These are phyloP conservation scores for Plectropomus leopardus DNA, from an alignment of 2,113 vertebrate genomes.

Conservation along the genomic window DNA sequence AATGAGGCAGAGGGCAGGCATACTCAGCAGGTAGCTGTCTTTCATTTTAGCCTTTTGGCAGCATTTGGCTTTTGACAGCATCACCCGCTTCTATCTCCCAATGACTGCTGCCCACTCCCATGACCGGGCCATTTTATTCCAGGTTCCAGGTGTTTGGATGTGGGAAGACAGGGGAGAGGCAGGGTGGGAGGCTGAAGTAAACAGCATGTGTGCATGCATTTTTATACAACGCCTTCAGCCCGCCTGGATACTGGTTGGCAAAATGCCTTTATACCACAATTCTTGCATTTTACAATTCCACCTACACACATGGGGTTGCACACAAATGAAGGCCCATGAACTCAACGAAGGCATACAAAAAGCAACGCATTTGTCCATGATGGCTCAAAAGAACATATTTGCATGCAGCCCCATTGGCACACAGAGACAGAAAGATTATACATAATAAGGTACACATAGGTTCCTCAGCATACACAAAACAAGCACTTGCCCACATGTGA, in stretches of 20 bases:
- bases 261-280: slow-evolving; percentile 58
- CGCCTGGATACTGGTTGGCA: slow-evolving; percentile 67
- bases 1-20: slow-evolving; percentile 49
- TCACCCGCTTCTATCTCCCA: slow-evolving; percentile 29
- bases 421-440: background rate
- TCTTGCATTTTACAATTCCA: slow-evolving; percentile 71
- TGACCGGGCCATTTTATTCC: slow-evolving; percentile 54
- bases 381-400: slow-evolving; percentile 25
- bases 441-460: slow-evolving; percentile 1
- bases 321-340: slow-evolving; percentile 47
- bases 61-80: slow-evolving; percentile 54
- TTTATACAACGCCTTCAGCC: slow-evolving; percentile 77
- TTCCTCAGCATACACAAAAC: slow-evolving; percentile 4
- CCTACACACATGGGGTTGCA: slow-evolving; percentile 60
- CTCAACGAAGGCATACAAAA: slow-evolving; percentile 30
- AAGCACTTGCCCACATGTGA: background rate
- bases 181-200: slow-evolving; percentile 78
- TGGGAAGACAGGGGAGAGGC: slow-evolving; percentile 68
- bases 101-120: slow-evolving; percentile 60
- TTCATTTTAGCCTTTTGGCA: slow-evolving; percentile 49
- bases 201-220: slow-evolving; percentile 84
- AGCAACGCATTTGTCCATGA: slow-evolving; percentile 13
- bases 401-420: slow-evolving; percentile 9
- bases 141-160: slow-evolving; percentile 78
- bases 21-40: slow-evolving; percentile 41